Evolutionary conservation across 2,797 vertebrate genomes (phyloP).

Genomic region (Lepilemur ruficaudatus): DNA sequence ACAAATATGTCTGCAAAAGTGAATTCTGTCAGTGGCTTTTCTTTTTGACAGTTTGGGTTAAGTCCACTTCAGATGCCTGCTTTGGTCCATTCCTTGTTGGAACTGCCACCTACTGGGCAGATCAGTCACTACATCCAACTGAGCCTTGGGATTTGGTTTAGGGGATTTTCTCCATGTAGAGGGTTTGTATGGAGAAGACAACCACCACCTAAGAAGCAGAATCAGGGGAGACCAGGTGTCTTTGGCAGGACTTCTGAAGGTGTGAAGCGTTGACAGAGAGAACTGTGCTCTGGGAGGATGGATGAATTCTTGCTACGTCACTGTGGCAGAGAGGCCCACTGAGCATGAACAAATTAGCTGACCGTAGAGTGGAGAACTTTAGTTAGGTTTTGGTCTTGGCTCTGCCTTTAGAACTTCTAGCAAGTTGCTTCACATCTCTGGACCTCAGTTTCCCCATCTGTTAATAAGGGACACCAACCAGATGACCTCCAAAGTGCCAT

Average conservation of each 20-base stretch:
- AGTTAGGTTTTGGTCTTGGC: not conserved
- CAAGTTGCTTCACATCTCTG: not conserved
- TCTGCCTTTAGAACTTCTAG: not conserved
- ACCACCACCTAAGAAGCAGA: not conserved
- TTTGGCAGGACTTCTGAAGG: not conserved
- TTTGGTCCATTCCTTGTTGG: not conserved
- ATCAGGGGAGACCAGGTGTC: not conserved
- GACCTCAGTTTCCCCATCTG: not conserved
- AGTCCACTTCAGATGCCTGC: accelerated
- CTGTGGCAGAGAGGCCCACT: not conserved
- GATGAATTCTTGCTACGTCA: not conserved
- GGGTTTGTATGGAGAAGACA: not conserved
- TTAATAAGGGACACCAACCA: not conserved
- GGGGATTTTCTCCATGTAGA: not conserved
- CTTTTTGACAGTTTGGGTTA: not conserved
- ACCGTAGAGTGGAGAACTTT: not conserved
- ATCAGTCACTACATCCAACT: not conserved
- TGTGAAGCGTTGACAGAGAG: not conserved
- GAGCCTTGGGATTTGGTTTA: not conserved
- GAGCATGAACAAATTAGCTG: not conserved
- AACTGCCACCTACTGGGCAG: not conserved
- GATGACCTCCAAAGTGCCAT: accelerated
- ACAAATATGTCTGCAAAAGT: not conserved
- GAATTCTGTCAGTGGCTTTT: not conserved
- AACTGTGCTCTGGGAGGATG: not conserved